Conservation (phyloP, 2,888 invertebrate genomes). For the Microctonus aethiopoides region DNA sequence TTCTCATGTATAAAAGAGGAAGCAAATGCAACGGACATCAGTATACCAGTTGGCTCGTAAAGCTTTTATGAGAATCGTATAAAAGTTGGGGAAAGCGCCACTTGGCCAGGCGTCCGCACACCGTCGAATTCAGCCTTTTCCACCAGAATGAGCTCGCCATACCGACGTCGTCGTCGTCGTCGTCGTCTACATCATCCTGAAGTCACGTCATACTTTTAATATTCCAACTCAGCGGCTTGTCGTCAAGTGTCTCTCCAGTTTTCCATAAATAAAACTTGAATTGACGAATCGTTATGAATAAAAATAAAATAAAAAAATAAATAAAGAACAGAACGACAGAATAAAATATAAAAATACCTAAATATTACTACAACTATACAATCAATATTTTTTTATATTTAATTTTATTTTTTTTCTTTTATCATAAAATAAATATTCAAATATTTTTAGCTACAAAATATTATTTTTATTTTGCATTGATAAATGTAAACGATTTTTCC, state of each 20-base stretch:
- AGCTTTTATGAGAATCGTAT: conserved; percentile 57
- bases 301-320: background rate
- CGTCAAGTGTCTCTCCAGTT: background rate
- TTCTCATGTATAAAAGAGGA: conserved; percentile 25
- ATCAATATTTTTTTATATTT: too few species aligned
- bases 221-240: conserved; percentile 17
- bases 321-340: too few species aligned
- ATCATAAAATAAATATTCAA: too few species aligned
- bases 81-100: conserved; percentile 50
- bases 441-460: too few species aligned
- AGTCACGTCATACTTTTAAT: conserved; percentile 20
- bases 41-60: conserved; percentile 50
- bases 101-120: conserved; percentile 26
- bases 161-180: background rate
- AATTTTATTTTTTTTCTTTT: too few species aligned
- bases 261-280: conserved; percentile 14
- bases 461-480: background rate
- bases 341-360: too few species aligned
- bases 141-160: conserved; percentile 12
- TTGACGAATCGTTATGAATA: conserved; percentile 17
- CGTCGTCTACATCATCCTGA: background rate
- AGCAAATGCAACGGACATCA: conserved; percentile 28
- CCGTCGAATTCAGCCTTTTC: conserved; percentile 24
- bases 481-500: background rate
- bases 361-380: too few species aligned